Conservation (phyloP, 2,888 invertebrate genomes). For the Pseudeuparius sepicola region DNA sequence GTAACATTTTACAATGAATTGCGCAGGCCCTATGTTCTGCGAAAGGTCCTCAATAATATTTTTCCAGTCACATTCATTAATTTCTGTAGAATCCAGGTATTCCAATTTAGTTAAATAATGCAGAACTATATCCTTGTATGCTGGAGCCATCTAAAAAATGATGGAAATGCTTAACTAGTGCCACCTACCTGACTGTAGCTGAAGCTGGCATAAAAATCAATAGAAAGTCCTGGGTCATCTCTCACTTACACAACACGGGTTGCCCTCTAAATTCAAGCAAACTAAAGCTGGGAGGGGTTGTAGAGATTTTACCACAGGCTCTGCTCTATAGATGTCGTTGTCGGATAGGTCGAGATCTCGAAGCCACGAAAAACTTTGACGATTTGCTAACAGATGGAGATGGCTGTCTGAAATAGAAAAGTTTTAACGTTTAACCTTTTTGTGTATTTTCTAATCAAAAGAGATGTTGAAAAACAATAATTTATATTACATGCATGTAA, state of each 20-base stretch:
- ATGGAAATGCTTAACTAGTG: too few relatives aligned
- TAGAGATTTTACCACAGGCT: conserved; percentile 38
- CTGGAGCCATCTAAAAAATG: conserved; percentile 40
- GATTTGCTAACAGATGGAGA: conserved; percentile 28
- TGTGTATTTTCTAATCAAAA: too few relatives aligned
- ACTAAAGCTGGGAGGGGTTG: conserved; percentile 36
- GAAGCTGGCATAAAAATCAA: too few relatives aligned
- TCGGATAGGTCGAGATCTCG: conserved; percentile 43
- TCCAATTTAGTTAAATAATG: conserved; percentile 38
- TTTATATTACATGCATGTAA: background rate
- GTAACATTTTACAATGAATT: conserved; percentile 42
- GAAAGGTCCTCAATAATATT: background rate
- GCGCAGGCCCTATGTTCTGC: conserved; percentile 29
- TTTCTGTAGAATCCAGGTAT: conserved; percentile 40
- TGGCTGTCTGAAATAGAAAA: conserved; percentile 29
- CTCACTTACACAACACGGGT: conserved; percentile 51
- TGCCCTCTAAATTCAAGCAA: conserved; percentile 45
- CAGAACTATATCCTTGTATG: conserved; percentile 41
- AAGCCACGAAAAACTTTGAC: conserved; percentile 24
- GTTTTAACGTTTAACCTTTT: conserved; percentile 1
- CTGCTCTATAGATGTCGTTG: conserved; percentile 47
- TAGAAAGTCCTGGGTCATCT: too few relatives aligned
- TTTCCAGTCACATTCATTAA: conserved; percentile 6
- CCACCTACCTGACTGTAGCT: too few relatives aligned
- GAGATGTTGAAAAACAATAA: too few relatives aligned